Evolutionary conservation across 1,140 invertebrate species (phyloP).

Genomic region (Panagrolaimus sp.): DNA sequence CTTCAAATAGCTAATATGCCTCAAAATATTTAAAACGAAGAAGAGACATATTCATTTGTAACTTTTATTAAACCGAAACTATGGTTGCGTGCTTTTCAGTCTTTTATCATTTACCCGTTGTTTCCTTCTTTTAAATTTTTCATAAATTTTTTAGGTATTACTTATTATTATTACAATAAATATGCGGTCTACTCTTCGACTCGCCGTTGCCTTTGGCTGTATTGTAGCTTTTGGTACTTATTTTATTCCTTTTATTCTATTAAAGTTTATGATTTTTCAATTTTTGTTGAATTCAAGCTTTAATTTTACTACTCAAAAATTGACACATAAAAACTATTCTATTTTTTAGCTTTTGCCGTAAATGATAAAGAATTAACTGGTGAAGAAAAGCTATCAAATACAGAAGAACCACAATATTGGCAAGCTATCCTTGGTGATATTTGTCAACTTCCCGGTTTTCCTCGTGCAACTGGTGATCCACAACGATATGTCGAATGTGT

Average conservation of each 20-base stretch:
- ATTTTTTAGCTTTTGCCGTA: slow-evolving; percentile 63
- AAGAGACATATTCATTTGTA: not conserved
- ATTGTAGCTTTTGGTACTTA: not conserved
- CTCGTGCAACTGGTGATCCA: slow-evolving; percentile 46
- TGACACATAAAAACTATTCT: too few species aligned
- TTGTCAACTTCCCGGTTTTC: slow-evolving; percentile 49
- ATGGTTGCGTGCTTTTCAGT: not conserved
- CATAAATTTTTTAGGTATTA: slow-evolving; percentile 1
- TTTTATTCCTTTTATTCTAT: not conserved
- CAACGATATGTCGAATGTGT: slow-evolving; percentile 47
- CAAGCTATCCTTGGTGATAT: slow-evolving; percentile 52
- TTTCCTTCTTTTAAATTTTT: not conserved
- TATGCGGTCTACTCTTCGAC: slow-evolving; percentile 15
- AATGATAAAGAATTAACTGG: slow-evolving; percentile 66
- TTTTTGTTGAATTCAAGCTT: not conserved
- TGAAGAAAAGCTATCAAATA: slow-evolving; percentile 32
- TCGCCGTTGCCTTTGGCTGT: not conserved
- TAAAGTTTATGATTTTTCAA: not conserved
- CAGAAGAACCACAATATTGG: slow-evolving; percentile 39
- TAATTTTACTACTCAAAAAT: slow-evolving; percentile 9
- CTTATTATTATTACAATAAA: slow-evolving; percentile 9
- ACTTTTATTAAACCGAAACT: not conserved
- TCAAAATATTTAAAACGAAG: not conserved
- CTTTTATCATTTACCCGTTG: not conserved
- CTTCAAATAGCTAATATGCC: too few species aligned